Evolutionary conservation across 1,140 invertebrate species (phyloP).

Genomic region (Euwallacea similis): DNA sequence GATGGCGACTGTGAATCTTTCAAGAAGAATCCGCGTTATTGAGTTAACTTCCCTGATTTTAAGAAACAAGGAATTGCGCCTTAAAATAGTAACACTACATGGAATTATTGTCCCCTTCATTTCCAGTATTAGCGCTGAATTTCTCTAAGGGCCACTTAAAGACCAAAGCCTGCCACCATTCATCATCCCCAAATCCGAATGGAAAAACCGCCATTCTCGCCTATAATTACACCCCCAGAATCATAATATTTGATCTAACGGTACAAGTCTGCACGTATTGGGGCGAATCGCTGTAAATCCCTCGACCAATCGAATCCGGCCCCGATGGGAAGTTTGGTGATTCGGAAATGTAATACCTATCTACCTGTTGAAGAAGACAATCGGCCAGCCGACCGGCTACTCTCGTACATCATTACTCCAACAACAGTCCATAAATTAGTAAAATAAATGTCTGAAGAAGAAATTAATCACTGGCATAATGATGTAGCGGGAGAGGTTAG

Average conservation of each 20-base stretch:
- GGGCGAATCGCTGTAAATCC: not conserved
- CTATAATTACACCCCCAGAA: not conserved
- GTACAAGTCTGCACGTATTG: not conserved
- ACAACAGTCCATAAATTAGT: slow-evolving; percentile 51
- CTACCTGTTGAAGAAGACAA: slow-evolving; percentile 11
- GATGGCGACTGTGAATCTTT: too few species aligned
- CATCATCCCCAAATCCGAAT: too few species aligned
- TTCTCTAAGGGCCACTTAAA: too few species aligned
- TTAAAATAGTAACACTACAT: too few species aligned
- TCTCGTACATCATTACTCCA: slow-evolving; percentile 42
- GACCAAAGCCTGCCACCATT: too few species aligned
- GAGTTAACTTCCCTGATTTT: too few species aligned
- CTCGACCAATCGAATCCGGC: not conserved
- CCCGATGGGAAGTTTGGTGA: not conserved
- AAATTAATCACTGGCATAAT: slow-evolving; percentile 51
- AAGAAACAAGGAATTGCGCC: too few species aligned
- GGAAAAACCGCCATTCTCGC: not conserved
- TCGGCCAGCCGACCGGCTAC: slow-evolving; percentile 20
- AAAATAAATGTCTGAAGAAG: slow-evolving; percentile 49
- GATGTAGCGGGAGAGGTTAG: slow-evolving; percentile 45
- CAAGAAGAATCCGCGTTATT: too few species aligned
- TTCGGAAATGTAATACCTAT: not conserved
- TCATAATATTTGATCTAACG: not conserved
- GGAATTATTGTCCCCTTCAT: too few species aligned
- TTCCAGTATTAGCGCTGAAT: too few species aligned